Percentiles rank a stretch among this genome's conserved stretches.
Conservation (phyloP, 2,797 vertebrate species). For the Rhinichthys osculus region DNA sequence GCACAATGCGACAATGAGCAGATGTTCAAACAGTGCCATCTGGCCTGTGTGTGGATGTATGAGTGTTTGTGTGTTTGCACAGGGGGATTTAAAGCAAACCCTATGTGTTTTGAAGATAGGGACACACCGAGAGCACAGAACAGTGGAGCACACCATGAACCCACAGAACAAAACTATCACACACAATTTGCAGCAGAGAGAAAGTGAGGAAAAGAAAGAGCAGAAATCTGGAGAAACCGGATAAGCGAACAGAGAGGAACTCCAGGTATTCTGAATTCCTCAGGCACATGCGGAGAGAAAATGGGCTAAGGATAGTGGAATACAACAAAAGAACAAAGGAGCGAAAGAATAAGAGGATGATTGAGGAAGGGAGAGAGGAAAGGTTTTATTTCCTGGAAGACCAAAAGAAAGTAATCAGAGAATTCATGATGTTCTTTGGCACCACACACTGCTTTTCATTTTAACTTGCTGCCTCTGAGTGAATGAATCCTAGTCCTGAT, state of each 20-base stretch:
- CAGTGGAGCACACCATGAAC: neutral
- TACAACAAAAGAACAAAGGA: constrained; percentile 35
- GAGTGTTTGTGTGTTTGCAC: constrained; percentile 35
- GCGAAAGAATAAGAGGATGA: constrained; percentile 20
- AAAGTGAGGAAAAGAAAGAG: neutral
- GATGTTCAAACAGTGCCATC: constrained; percentile 71
- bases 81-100: constrained; percentile 44
- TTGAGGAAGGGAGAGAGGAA: neutral
- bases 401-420: constrained; percentile 40
- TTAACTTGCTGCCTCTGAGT: neutral
- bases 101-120: constrained; percentile 37
- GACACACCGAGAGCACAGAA: neutral
- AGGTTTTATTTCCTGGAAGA: constrained; percentile 8
- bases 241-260: constrained; percentile 22
- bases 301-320: constrained; percentile 19
- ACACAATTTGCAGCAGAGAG: constrained; percentile 1
- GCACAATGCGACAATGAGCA: constrained; percentile 56
- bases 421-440: constrained; percentile 14
- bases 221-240: constrained; percentile 10
- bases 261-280: constrained; percentile 25
- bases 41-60: constrained; percentile 39
- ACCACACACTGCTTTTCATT: constrained; percentile 18
- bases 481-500: neutral
- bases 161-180: constrained; percentile 16
- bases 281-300: constrained; percentile 3